Conservation (phyloP, 2,113 vertebrate genomes). For the Martes martes region DNA sequence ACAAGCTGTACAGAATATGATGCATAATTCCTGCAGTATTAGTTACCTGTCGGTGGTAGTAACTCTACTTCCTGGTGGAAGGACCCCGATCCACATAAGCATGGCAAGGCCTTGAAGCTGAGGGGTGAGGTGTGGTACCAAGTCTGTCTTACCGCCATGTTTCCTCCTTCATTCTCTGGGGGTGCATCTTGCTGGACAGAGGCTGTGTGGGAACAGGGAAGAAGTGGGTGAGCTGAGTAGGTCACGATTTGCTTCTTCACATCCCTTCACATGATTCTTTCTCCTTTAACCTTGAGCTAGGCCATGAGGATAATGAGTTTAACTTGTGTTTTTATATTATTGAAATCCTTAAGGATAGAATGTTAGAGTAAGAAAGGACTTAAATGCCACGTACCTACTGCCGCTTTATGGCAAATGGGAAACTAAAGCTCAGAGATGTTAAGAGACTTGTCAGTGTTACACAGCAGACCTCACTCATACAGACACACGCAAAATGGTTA, state of each 20-base stretch:
- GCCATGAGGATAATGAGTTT: neutral
- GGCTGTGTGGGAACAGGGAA: neutral
- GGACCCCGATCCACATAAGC: fast-evolving
- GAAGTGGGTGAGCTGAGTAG: neutral
- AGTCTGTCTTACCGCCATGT: neutral
- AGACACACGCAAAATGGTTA: too few relatives aligned
- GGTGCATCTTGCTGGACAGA: neutral
- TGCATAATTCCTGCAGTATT: fast-evolving
- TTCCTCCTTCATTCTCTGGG: neutral
- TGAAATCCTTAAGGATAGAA: neutral
- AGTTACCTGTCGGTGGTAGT: neutral
- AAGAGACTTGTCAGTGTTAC: neutral
- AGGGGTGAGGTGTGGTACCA: neutral
- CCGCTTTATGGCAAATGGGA: neutral
- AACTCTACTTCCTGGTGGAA: neutral
- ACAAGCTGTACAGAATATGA: fast-evolving
- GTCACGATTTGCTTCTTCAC: neutral
- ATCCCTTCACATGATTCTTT: neutral
- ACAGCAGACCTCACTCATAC: fast-evolving
- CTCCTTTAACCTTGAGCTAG: neutral
- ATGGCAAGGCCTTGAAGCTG: neutral
- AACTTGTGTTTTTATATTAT: neutral
- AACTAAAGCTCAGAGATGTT: neutral
- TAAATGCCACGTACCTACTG: neutral
- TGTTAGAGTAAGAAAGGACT: neutral